These are phyloP conservation scores for Yponomeuta sedellus DNA, from an alignment of 2,888 invertebrate species.

Conservation along the genomic window DNA sequence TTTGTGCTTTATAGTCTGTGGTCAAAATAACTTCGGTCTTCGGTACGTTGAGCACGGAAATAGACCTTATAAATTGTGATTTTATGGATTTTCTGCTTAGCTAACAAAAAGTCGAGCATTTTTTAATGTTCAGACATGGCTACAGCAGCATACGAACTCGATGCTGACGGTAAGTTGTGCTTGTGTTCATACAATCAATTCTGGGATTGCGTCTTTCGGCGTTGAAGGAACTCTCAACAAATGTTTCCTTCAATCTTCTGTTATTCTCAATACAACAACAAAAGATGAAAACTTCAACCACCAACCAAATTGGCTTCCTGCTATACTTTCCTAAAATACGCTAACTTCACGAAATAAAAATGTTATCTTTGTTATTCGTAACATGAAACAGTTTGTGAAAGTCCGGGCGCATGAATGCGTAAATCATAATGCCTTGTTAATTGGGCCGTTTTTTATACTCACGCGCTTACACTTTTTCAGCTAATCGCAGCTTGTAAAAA, in stretches of 20 bases:
- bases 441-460: background rate
- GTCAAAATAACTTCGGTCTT: constrained; percentile 21
- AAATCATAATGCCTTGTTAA: background rate
- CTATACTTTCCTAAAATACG: too few relatives aligned
- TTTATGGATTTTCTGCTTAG: background rate
- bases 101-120: background rate
- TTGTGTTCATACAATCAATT: background rate
- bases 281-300: too few relatives aligned
- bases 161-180: constrained; percentile 57
- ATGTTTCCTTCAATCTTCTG: background rate
- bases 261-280: too few relatives aligned
- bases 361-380: background rate
- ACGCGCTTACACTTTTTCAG: background rate
- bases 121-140: constrained; percentile 15
- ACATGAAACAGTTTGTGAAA: background rate
- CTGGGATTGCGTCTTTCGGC: background rate
- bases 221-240: background rate
- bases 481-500: background rate
- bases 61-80: constrained; percentile 16
- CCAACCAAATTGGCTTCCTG: too few relatives aligned
- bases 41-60: constrained; percentile 22
- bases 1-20: too few relatives aligned
- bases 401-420: background rate
- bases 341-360: background rate
- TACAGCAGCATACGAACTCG: constrained; percentile 54